These are phyloP conservation scores for Drosophila diplacantha DNA, from an alignment of 2,888 invertebrate species.

Conservation along the genomic window DNA sequence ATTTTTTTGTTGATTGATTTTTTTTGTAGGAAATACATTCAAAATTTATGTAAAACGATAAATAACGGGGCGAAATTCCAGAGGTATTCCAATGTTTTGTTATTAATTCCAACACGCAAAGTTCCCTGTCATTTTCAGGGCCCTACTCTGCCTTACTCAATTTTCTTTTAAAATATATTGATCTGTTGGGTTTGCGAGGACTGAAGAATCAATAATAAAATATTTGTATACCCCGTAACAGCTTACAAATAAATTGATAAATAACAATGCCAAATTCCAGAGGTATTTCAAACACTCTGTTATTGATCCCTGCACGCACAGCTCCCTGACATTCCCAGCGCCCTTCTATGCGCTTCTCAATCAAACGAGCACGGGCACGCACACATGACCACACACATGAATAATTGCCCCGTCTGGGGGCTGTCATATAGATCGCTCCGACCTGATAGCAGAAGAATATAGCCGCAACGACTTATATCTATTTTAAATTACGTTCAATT, in stretches of 20 bases:
- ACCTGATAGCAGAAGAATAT: slow-evolving; percentile 49
- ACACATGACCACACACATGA: slow-evolving; percentile 23
- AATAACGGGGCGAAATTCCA: not conserved
- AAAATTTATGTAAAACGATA: not conserved
- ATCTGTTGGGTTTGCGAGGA: not conserved
- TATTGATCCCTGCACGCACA: slow-evolving; percentile 48
- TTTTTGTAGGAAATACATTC: not conserved
- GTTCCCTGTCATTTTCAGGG: not conserved
- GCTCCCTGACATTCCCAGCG: slow-evolving; percentile 41
- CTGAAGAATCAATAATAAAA: not conserved
- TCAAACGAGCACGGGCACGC: slow-evolving; percentile 23
- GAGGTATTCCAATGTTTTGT: not conserved
- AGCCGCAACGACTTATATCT: slow-evolving; percentile 58
- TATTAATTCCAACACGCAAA: not conserved
- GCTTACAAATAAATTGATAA: slow-evolving; percentile 1
- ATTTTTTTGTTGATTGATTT: no score
- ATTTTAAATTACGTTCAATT: slow-evolving; percentile 69
- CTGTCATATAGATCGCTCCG: slow-evolving; percentile 52
- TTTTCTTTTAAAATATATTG: not conserved
- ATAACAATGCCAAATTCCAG: slow-evolving; percentile 2
- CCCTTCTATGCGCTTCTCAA: slow-evolving; percentile 56
- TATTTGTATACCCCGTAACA: not conserved
- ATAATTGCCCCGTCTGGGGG: slow-evolving; percentile 38
- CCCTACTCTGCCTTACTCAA: not conserved
- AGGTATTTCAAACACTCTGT: slow-evolving; percentile 14